Evolutionary conservation across 2,113 vertebrate genomes (phyloP), one percentile per base, ranked within the genome.

Genomic region (Nerophis lumbriciformis): DNA sequence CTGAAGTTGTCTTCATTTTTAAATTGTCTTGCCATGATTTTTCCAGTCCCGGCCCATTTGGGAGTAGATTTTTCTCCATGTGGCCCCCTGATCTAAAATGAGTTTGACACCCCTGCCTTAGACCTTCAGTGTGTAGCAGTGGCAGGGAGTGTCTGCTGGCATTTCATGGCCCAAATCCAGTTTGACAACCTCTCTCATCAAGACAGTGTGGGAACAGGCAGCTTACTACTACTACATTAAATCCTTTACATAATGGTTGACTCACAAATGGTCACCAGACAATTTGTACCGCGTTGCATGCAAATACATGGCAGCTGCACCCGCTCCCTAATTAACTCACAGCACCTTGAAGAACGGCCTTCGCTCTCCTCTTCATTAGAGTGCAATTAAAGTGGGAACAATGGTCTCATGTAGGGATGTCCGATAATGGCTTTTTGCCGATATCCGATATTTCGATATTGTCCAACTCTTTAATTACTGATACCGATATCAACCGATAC

Each of bases 101-200:
- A 28, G 28, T 28, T 28, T 28, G 4, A 28, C 2, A 19, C 19
- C 19, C 19, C 4, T 28, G 2, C 4, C 28, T 28, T 28, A 3
- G 48, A 73, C 48, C 16, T 65, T 63, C 39, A 28, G 6, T 56
- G 37, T 74, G n/a, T 45, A 58, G 38, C 48, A 58, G 38, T 47
- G 56, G 4, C 35, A 74, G 74, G 80, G 79, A 84, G 81, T 80
- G 73, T 63, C 65, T 56, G 37, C 59, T 38, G 15, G 13, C 11
- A 28, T 49, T 48, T 19, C 42, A 16, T 57, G 75, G 50, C 53
- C 61, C 66, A 60, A 72, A 86, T 85, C 83, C 66, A 73, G 83
- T 86, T 87, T 71, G 50, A 69, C 82, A 78, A 62, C 73, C 71
- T 56, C 6, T 16, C n/a, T 53, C 19, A 48, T 68, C 5, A 60